These are phyloP conservation scores for Drosophila paranaensis DNA, from an alignment of 2,888 invertebrate genomes.

Conservation along the genomic window DNA sequence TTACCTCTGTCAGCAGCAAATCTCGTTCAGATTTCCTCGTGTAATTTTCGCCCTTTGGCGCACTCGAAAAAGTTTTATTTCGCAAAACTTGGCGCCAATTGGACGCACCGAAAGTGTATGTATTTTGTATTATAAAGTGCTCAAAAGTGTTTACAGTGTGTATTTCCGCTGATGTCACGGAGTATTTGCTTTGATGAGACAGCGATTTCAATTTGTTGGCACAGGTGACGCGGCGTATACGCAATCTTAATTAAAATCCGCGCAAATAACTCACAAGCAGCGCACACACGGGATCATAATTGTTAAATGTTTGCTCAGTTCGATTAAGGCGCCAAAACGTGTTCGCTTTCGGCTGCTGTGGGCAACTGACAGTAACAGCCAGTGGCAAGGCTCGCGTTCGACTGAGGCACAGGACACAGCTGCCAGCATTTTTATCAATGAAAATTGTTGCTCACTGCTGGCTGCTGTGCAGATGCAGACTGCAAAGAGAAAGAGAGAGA, in stretches of 20 bases:
- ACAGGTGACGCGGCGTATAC: conserved; percentile 33
- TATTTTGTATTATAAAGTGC: neutral
- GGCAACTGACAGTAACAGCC: conserved; percentile 23
- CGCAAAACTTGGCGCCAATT: conserved; percentile 56
- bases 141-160: neutral
- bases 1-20: conserved; percentile 35
- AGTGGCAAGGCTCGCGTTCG: conserved; percentile 66
- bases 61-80: conserved; percentile 43
- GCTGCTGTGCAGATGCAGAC: conserved; percentile 23
- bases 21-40: conserved; percentile 27
- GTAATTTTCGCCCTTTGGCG: conserved; percentile 15
- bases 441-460: conserved; percentile 58
- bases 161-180: neutral
- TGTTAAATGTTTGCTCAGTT: conserved; percentile 7
- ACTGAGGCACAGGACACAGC: conserved; percentile 67
- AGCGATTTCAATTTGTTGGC: conserved; percentile 2
- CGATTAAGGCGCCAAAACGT: conserved; percentile 26
- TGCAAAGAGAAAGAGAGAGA: conserved; percentile 17
- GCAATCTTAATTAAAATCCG: conserved; percentile 29
- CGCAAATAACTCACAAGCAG: conserved; percentile 9
- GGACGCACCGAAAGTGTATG: conserved; percentile 9
- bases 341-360: neutral
- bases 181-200: conserved; percentile 1
- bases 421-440: conserved; percentile 79
- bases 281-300: neutral